Base-by-base conservation (phyloP, 2,797 vertebrate species). In the Urosaurus nigricauda region DNA sequence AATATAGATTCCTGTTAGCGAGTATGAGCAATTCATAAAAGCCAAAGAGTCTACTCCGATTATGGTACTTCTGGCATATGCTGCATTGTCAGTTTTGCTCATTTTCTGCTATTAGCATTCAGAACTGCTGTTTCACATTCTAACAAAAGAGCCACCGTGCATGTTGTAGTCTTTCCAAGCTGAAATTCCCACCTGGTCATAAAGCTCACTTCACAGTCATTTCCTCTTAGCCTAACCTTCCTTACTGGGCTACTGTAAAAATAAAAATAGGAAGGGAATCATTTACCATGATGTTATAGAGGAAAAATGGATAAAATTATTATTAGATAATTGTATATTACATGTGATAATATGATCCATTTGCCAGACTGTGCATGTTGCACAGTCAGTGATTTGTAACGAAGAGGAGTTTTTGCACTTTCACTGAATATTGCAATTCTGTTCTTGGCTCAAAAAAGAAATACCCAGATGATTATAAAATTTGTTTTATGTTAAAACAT, bases 41-140 rank as follows among this genome's bases (percentile, higher is more conserved):
- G 58, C 24, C 63, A 80, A 21, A 86, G 11, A 83, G 56, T 56
- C 79, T 12, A 1, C 78, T 87, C 35, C 8, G 2, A 58, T 74
- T 21, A 32, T 19, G 32, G 37, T n/a, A 60, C 56, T 12, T 80
- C 12, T 58, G 70, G n/a, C 53, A 58, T 75, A 37, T 47, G 8
- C 37, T n/a, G 37, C 53, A 40, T 65, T 70, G 56, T n/a, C 65
- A 29, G 90, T 84, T 93, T 87, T 84, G 80, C 90, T 73, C 87
- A 68, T 51, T 29, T 83, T 83, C 84, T 87, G 68, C 5, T 65
- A 75, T 24, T 58, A 77, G 13, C 51, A 43, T 81, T 14, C 37
- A 60, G 75, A 79, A 7, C 43, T 29, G 47, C 17, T 40, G 8
- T 56, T 70, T 63, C 16, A 79, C 37, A 75, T 60, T 53, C 13